Evolutionary conservation across 2,888 invertebrate genomes (phyloP).

Genomic region (Watsonalla binaria): DNA sequence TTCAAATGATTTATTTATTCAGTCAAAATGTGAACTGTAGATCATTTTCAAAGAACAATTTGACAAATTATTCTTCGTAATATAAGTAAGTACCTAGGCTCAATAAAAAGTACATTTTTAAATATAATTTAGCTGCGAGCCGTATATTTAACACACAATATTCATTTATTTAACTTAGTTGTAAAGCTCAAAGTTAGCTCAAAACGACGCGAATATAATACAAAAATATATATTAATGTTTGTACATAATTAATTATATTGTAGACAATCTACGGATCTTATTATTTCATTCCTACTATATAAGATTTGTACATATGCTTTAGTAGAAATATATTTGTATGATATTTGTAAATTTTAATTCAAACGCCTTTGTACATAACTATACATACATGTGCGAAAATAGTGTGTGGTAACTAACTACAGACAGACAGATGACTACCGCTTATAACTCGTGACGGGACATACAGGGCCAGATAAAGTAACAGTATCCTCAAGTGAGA

Average conservation of each 20-base stretch:
- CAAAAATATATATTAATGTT: slow-evolving; percentile 25
- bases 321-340: slow-evolving; percentile 3
- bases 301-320: slow-evolving; percentile 47
- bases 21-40: too few relatives aligned
- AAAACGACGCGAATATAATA: slow-evolving; percentile 43
- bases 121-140: slow-evolving; percentile 24
- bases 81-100: slow-evolving; percentile 14
- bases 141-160: slow-evolving; percentile 28
- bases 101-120: slow-evolving; percentile 51
- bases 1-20: too few relatives aligned
- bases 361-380: neutral
- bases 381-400: too few relatives aligned
- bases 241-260: slow-evolving; percentile 54
- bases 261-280: slow-evolving; percentile 30
- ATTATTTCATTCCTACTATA: slow-evolving; percentile 58
- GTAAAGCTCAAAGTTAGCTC: slow-evolving; percentile 76
- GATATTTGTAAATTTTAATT: neutral
- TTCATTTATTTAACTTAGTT: slow-evolving; percentile 47
- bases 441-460: too few relatives aligned
- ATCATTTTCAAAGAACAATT: neutral
- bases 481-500: too few relatives aligned
- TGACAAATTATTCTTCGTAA: neutral
- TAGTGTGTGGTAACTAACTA: too few relatives aligned
- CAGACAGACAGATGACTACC: too few relatives aligned
- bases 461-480: too few relatives aligned